Percentiles rank a stretch among this genome's conserved stretches.
Conservation (phyloP, 1,140 invertebrate genomes). For the Drosophila virilis region DNA sequence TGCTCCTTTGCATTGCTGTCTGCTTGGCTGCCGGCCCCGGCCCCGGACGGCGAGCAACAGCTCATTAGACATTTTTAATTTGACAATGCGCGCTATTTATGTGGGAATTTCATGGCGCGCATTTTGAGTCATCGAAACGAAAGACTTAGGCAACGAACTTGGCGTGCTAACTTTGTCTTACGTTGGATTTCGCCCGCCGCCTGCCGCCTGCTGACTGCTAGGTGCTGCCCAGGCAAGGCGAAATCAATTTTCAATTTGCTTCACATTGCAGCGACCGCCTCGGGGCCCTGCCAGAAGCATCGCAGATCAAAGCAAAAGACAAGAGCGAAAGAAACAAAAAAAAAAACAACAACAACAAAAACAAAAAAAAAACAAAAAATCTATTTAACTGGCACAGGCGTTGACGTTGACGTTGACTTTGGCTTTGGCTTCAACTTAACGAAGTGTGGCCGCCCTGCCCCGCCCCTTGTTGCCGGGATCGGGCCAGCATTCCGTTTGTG, state of each 20-base stretch:
- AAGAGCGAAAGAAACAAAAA: conserved; percentile 44
- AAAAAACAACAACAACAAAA: conserved; percentile 2
- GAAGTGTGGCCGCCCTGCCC: conserved; percentile 66
- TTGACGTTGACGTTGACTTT: conserved; percentile 76
- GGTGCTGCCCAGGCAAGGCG: conserved; percentile 34
- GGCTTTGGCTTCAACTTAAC: conserved; percentile 62
- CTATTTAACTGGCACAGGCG: conserved; percentile 78
- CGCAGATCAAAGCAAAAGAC: conserved; percentile 71
- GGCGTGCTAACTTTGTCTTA: conserved; percentile 45
- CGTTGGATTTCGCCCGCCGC: neutral
- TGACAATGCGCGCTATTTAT: conserved; percentile 81
- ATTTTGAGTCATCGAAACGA: conserved; percentile 75
- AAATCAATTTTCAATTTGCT: conserved; percentile 83
- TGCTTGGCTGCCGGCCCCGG: conserved; percentile 4
- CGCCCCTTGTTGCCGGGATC: conserved; percentile 10
- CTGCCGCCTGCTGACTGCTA: neutral
- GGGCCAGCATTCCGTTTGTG: conserved; percentile 65
- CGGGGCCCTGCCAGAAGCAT: conserved; percentile 46
- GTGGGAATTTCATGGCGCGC: conserved; percentile 76
- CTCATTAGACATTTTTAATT: conserved; percentile 84
- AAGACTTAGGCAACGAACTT: conserved; percentile 62
- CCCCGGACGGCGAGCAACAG: conserved; percentile 39
- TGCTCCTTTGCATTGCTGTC: conserved; percentile 71
- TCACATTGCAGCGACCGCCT: conserved; percentile 56
- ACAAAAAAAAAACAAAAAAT: conserved; percentile 42